Evolutionary conservation across 2,888 invertebrate species (phyloP), one percentile per base, ranked within the genome.

Genomic region (Ypsolopha scabrella): DNA sequence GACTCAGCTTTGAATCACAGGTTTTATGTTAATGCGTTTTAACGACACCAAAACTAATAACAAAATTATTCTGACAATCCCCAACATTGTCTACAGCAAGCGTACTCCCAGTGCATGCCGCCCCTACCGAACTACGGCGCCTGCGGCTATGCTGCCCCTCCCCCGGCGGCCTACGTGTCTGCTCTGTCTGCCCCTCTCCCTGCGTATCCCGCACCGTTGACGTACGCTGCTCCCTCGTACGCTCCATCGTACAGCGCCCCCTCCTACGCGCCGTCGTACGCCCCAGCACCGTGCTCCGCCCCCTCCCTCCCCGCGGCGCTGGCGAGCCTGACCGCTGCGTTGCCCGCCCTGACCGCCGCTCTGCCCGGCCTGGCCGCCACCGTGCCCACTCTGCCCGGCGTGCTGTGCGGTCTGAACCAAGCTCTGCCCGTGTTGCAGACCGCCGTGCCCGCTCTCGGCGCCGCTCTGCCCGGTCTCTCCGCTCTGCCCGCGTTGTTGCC

Each of bases 221-320:
- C 41, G 11, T 39, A 47, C 34, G 35, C 46, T 39, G 14, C 51
- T 6, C 49, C 24, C 24, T 24, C 24, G 4, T 24, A 24, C 50
- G 52, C 57, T 4, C 54, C 57, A 7, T 52, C 54, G 54, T 58
- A 39, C 52, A 60, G 6, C 53, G 58, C 6, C 58, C 58, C 41
- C 71, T 37, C 6, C 68, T 65, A 1, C 7, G 59, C 68, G 3
- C 56, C 61, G 0, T 56, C 70, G 0, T 63, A 72, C 1, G 36
- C 41, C 13, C 10, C 41, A 6, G 8, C 35, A 6, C 34, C 43
- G 7, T 24, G 43, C n/a, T 43, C 48, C 7, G 35, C 50, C 1
- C n/a, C 10, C 10, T 14, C 38, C 6, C 39, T 33, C n/a, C 11
- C 38, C 10, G 37, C 49, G 11, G 33, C 34, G n/a, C 3, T 39